Conservation (phyloP, 2,888 invertebrate species). For the Suillia variegata region DNA sequence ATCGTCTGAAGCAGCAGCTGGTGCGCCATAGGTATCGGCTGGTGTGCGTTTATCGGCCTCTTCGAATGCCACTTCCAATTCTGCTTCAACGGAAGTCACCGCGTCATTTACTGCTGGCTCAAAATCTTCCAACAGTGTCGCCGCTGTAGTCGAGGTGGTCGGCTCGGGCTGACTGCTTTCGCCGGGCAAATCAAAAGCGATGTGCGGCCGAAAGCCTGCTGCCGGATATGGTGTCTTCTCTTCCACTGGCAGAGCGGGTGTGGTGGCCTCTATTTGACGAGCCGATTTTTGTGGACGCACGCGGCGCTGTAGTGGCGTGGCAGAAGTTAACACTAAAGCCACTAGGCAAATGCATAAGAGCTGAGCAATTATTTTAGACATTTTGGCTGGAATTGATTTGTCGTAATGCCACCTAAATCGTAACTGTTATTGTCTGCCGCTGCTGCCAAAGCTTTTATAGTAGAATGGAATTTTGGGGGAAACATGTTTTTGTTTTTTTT, state of each 20-base stretch:
- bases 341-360: slow-evolving; percentile 5
- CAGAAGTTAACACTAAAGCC: slow-evolving; percentile 25
- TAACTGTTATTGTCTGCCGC: slow-evolving; percentile 42
- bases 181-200: slow-evolving; percentile 47
- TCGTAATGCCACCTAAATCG: slow-evolving; percentile 16
- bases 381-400: neutral
- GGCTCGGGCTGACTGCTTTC: slow-evolving; percentile 34
- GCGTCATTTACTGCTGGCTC: slow-evolving; percentile 15
- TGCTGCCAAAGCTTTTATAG: neutral
- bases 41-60: slow-evolving; percentile 37
- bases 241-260: slow-evolving; percentile 23
- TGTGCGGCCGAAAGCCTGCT: slow-evolving; percentile 50
- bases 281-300: slow-evolving; percentile 35
- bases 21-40: slow-evolving; percentile 47
- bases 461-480: neutral
- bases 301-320: slow-evolving; percentile 37
- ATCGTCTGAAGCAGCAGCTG: slow-evolving; percentile 16
- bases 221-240: slow-evolving; percentile 52
- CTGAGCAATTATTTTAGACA: neutral
- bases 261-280: slow-evolving; percentile 41
- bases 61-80: slow-evolving; percentile 27
- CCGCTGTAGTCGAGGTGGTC: slow-evolving; percentile 24
- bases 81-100: slow-evolving; percentile 17
- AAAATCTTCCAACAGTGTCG: slow-evolving; percentile 29
- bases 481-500: neutral